A percentile compares a stretch with the other conserved stretches of the same genome.
phyloP scores from a whole-genome alignment of 2,113 vertebrate species.

The Centrocercus urophasianus region DNA sequence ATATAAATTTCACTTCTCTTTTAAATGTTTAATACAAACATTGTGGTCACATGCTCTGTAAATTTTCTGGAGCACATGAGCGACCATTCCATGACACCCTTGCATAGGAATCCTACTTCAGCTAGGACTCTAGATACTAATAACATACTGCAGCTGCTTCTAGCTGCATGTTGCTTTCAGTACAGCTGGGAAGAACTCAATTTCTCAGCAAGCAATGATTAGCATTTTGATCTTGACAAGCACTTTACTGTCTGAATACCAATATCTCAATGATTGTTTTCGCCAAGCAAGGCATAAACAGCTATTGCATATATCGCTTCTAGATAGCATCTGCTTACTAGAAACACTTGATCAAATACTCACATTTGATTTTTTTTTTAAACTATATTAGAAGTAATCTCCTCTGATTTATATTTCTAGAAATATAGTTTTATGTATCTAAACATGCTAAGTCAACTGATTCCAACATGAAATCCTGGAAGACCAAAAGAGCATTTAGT shows the following conservation, averaged over 20 bases:
- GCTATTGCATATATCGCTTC: conserved; percentile 21
- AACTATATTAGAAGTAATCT: conserved; percentile 4
- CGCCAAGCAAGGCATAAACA: conserved; percentile 47
- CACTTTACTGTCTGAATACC: conserved; percentile 73
- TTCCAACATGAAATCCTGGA: background rate
- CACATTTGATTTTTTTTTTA: background rate
- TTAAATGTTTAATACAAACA: background rate
- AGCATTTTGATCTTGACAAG: conserved; percentile 79
- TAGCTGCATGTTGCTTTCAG: conserved; percentile 24
- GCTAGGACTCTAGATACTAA: conserved; percentile 19
- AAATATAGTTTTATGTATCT: background rate
- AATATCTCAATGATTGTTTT: conserved; percentile 71
- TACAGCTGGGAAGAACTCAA: conserved; percentile 69
- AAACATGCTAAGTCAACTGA: background rate
- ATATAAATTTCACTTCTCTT: background rate
- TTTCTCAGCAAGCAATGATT: conserved; percentile 74
- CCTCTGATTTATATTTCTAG: background rate
- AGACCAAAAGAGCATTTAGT: conserved; percentile 35
- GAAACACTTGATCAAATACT: conserved; percentile 52
- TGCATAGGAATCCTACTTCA: background rate
- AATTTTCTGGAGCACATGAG: background rate
- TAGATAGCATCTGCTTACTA: conserved; percentile 40
- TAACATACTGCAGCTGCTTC: conserved; percentile 46
- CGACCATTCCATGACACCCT: background rate
- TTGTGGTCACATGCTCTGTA: background rate